Evolutionary conservation across 2,113 vertebrate genomes (phyloP).

Genomic region (Hepsetus odoe): DNA sequence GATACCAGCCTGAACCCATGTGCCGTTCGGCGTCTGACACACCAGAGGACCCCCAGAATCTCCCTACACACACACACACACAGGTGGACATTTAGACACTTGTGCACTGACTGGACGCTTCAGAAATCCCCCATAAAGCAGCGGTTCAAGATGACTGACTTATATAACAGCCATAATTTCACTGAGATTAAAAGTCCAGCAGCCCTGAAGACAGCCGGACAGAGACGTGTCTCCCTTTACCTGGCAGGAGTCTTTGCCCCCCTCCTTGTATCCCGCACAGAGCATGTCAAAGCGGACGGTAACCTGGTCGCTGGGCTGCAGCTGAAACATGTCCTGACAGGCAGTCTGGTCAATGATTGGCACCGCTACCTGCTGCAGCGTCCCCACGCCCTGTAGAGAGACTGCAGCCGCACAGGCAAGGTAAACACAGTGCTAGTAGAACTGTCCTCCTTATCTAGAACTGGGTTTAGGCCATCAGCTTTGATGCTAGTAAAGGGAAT

Average conservation of each 20-base stretch:
- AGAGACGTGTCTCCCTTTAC: constrained; percentile 62
- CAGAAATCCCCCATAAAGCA: too few species aligned
- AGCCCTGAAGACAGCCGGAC: too few species aligned
- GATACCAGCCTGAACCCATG: constrained; percentile 79
- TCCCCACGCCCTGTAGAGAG: constrained; percentile 59
- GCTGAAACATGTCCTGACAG: constrained; percentile 73
- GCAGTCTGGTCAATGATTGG: constrained; percentile 71
- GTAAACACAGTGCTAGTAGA: too few species aligned
- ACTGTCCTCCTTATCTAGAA: too few species aligned
- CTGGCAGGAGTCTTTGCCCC: constrained; percentile 80
- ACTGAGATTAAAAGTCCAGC: too few species aligned
- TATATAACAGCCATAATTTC: too few species aligned
- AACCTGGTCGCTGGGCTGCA: constrained; percentile 46
- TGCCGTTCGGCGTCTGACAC: constrained; percentile 68
- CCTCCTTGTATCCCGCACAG: constrained; percentile 73
- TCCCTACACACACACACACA: constrained; percentile 60
- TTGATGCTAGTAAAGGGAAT: too few species aligned
- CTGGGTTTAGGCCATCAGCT: too few species aligned
- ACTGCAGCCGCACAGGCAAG: constrained; percentile 56
- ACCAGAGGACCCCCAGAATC: constrained; percentile 80
- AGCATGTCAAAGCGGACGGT: constrained; percentile 75
- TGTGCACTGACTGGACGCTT: too few species aligned
- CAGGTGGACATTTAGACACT: neutral
- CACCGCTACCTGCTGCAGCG: constrained; percentile 74
- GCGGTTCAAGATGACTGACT: too few species aligned